These are phyloP conservation scores for Hippocampus barbouri DNA, from an alignment of 2,113 vertebrate genomes.

Conservation along the genomic window DNA sequence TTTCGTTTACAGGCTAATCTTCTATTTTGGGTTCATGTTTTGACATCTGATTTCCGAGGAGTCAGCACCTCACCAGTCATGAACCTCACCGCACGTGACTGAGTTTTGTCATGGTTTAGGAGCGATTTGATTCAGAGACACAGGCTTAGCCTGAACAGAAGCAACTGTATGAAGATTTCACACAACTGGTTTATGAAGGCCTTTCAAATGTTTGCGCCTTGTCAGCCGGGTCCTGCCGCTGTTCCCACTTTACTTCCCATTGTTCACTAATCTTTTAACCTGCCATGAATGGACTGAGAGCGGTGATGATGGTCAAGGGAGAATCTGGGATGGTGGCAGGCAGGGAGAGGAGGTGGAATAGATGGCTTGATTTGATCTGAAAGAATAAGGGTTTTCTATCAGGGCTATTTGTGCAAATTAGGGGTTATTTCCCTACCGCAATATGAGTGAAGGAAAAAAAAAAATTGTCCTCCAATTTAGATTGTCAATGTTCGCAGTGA, in stretches of 20 bases:
- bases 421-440: constrained; percentile 56
- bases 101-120: no score
- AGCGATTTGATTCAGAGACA: no score
- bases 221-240: neutral
- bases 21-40: no score
- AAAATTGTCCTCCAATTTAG: constrained; percentile 43
- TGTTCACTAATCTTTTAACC: neutral
- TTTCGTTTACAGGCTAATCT: no score
- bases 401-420: constrained; percentile 47
- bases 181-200: neutral
- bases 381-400: constrained; percentile 11
- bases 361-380: constrained; percentile 47
- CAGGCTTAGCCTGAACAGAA: constrained; percentile 54
- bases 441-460: constrained; percentile 14
- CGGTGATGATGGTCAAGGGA: neutral
- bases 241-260: neutral
- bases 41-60: no score
- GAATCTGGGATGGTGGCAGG: neutral
- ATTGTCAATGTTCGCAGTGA: constrained; percentile 19
- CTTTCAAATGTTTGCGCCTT: no score
- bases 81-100: no score
- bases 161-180: neutral
- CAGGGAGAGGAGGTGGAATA: neutral
- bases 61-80: no score
- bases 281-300: neutral